A percentile compares a stretch with the other conserved stretches of the same genome.
These are phyloP conservation scores for Puntigrus tetrazona DNA, from an alignment of 2,113 vertebrate genomes.

Conservation along the genomic window DNA sequence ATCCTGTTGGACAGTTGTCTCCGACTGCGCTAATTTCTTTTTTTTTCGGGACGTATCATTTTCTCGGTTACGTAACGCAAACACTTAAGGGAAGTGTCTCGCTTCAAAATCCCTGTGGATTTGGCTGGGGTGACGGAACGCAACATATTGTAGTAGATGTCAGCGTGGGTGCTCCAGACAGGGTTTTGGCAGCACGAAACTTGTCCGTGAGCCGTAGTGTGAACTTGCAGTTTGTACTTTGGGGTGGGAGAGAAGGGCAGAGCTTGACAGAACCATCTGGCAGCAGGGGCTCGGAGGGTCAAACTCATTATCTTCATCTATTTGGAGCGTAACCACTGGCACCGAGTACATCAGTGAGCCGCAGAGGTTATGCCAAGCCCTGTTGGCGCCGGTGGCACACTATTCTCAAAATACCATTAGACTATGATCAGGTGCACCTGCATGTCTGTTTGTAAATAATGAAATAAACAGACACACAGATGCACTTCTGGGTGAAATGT, in stretches of 20 bases:
- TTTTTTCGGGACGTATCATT: not conserved
- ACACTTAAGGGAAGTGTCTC: conserved; percentile 12
- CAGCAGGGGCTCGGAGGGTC: conserved; percentile 20
- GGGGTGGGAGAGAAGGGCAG: conserved; percentile 25
- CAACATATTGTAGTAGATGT: conserved; percentile 23
- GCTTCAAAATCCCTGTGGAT: conserved; percentile 5
- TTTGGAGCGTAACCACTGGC: conserved; percentile 33
- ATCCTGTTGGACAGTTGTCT: conserved; percentile 31
- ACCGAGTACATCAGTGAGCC: conserved; percentile 23
- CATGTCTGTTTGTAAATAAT: not conserved
- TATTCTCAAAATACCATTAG: conserved; percentile 7
- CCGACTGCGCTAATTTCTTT: conserved; percentile 4
- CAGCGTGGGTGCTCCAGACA: conserved; percentile 1
- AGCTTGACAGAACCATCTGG: conserved; percentile 33
- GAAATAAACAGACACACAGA: not conserved
- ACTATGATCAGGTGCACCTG: conserved; percentile 1
- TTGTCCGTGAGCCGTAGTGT: conserved; percentile 31
- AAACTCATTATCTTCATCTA: conserved; percentile 43
- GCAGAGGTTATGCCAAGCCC: conserved; percentile 15
- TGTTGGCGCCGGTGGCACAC: not conserved
- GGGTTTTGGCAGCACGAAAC: conserved; percentile 18
- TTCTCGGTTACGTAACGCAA: conserved; percentile 1
- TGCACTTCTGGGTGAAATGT: not conserved
- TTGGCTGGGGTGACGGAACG: conserved; percentile 11
- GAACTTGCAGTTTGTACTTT: conserved; percentile 33